A percentile compares a stretch with the other conserved stretches of the same genome.
Conservation (phyloP, 2,888 invertebrate species). For the Heliconius aoede region DNA sequence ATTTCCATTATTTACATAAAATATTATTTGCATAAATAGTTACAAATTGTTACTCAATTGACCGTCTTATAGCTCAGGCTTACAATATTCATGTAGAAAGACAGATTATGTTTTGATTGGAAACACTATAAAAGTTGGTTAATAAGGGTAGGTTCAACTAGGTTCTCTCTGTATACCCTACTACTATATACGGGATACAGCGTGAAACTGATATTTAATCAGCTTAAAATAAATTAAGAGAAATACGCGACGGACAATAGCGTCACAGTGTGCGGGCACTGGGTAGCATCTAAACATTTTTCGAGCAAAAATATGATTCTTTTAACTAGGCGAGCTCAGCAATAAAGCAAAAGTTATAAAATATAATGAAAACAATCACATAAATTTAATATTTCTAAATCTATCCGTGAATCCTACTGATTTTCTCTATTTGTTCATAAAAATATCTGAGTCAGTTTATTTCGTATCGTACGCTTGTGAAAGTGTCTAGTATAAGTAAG, state of each 20-base stretch:
- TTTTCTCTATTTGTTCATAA: background rate
- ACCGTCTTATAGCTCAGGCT: too few relatives aligned
- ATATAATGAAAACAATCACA: slow-evolving; percentile 19
- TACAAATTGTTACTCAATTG: too few relatives aligned
- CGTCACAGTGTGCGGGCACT: background rate
- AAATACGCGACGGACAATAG: background rate
- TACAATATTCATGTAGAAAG: too few relatives aligned
- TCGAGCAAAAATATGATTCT: background rate
- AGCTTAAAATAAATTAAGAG: background rate
- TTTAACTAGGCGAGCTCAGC: slow-evolving; percentile 36
- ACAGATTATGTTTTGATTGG: too few relatives aligned
- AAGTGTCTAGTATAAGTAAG: background rate
- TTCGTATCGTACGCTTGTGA: background rate
- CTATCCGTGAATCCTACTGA: background rate
- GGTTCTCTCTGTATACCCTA: too few relatives aligned
- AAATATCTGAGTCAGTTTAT: slow-evolving; percentile 7
- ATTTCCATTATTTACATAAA: too few relatives aligned
- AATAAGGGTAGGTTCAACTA: too few relatives aligned
- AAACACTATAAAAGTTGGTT: too few relatives aligned
- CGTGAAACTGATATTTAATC: too few relatives aligned
- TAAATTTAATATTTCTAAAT: slow-evolving; percentile 9
- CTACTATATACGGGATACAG: too few relatives aligned
- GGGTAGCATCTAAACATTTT: background rate
- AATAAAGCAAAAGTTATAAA: slow-evolving; percentile 35
- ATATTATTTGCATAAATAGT: too few relatives aligned